These are phyloP conservation scores for Enteromius afrohamiltoni DNA, from an alignment of 2,797 vertebrate genomes.

Conservation along the genomic window DNA sequence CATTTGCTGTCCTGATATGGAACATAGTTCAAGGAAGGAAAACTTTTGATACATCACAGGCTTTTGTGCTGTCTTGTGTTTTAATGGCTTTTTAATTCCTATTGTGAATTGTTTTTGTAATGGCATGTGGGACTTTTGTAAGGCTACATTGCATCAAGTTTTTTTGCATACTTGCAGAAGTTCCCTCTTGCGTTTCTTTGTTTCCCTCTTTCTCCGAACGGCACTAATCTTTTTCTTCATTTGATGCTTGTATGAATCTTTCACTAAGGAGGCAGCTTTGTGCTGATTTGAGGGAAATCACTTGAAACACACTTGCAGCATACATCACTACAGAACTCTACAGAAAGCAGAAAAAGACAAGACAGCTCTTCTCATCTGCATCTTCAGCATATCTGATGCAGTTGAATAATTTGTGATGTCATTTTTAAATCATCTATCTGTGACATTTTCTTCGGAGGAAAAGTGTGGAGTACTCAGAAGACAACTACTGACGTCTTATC, in stretches of 20 bases:
- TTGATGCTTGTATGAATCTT: slow-evolving; percentile 41
- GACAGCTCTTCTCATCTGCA: slow-evolving; percentile 16
- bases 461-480: neutral
- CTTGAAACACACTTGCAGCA: slow-evolving; percentile 20
- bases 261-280: slow-evolving; percentile 46
- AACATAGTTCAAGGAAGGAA: neutral
- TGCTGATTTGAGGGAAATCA: slow-evolving; percentile 34
- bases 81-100: slow-evolving; percentile 38
- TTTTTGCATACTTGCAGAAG: slow-evolving; percentile 28
- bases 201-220: slow-evolving; percentile 9
- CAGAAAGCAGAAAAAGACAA: neutral
- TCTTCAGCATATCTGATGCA: slow-evolving; percentile 41
- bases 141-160: slow-evolving; percentile 18
- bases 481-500: neutral
- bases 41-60: slow-evolving; percentile 30
- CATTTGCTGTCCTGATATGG: neutral
- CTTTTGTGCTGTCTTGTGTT: neutral
- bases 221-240: slow-evolving; percentile 22
- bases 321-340: slow-evolving; percentile 28
- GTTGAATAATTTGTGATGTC: slow-evolving; percentile 53
- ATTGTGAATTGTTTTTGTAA: slow-evolving; percentile 18
- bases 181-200: slow-evolving; percentile 17
- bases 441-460: slow-evolving; percentile 28
- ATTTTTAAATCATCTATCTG: slow-evolving; percentile 25
- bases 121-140: slow-evolving; percentile 28